Conservation (phyloP, 2,113 vertebrate genomes). For the Zosterops japonicus region DNA sequence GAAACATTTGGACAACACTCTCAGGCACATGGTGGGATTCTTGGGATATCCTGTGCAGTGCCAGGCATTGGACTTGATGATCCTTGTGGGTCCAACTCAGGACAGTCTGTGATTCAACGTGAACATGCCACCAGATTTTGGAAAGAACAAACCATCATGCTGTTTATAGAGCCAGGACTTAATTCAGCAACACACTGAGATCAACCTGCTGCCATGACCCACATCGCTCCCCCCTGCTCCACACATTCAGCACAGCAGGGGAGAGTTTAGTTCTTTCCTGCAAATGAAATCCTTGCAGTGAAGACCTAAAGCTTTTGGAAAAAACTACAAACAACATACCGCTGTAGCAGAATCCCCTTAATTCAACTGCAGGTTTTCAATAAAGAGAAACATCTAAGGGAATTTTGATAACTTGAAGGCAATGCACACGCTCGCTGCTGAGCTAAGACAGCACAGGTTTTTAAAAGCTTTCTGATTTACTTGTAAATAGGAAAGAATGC, state of each 20-base stretch:
- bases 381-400: background rate
- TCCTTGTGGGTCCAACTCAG: background rate
- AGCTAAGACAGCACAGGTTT: background rate
- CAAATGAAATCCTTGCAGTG: background rate
- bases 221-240: fast-evolving
- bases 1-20: background rate
- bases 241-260: background rate
- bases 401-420: background rate
- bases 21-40: background rate
- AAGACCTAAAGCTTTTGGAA: background rate
- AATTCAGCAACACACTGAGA: background rate
- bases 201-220: background rate
- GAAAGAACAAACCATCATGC: background rate
- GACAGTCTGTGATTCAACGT: background rate
- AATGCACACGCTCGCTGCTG: background rate
- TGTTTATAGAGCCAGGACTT: background rate
- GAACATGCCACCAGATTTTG: background rate
- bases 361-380: background rate
- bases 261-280: background rate
- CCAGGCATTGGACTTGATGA: background rate
- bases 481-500: background rate
- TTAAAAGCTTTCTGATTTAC: background rate
- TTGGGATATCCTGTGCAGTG: background rate
- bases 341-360: background rate
- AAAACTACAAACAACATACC: background rate